Conservation (phyloP, 2,797 vertebrate genomes). For the Moxostoma hubbsi region DNA sequence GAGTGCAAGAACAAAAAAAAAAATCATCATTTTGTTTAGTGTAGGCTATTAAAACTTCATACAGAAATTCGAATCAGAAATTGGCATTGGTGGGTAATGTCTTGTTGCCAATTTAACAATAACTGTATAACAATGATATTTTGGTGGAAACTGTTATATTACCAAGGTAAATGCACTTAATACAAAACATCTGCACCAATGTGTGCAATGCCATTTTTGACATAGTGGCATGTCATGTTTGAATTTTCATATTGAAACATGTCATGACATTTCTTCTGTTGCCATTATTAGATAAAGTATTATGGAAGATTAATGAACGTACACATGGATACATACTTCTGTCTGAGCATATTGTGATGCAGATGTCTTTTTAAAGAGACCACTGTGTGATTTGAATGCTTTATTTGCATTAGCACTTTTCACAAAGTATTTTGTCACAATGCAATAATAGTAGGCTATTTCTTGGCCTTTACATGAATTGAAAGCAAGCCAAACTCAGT, state of each 20-base stretch:
- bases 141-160: not conserved
- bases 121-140: no score
- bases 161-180: not conserved
- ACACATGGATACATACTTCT: not conserved
- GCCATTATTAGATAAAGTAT: not conserved
- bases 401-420: conserved; percentile 46
- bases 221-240: not conserved
- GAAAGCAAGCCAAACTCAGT: conserved; percentile 10
- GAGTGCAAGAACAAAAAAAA: no score
- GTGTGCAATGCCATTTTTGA: not conserved
- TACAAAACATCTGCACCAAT: not conserved
- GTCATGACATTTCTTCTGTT: not conserved
- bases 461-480: not conserved
- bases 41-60: no score
- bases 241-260: not conserved
- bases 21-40: no score
- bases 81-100: no score
- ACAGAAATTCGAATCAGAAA: no score
- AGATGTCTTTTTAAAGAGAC: not conserved
- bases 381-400: conserved; percentile 5
- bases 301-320: not conserved
- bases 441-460: conserved; percentile 31
- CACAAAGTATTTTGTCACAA: conserved; percentile 43
- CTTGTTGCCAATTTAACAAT: no score
- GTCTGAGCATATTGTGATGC: not conserved